Percentiles rank a stretch among this genome's conserved stretches.
phyloP scores from a whole-genome alignment of 2,888 invertebrate species.

The Matsumyia berberina region DNA sequence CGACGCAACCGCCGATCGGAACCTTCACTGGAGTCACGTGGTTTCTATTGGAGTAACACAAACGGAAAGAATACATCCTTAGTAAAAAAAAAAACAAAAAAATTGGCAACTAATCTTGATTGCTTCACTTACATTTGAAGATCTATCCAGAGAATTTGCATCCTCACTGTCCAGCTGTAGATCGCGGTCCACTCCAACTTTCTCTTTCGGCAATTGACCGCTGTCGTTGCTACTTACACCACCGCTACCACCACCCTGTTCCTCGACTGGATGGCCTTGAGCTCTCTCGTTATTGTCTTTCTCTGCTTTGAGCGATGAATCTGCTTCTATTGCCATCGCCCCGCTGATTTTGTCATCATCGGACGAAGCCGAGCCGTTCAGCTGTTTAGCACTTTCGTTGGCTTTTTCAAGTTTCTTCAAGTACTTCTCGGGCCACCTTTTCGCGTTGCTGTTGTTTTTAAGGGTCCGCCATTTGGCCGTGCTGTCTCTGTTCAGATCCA shows the following conservation, averaged over 20 bases:
- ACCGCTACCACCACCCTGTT: slow-evolving; percentile 31
- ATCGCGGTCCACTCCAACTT: slow-evolving; percentile 33
- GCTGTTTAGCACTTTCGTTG: slow-evolving; percentile 15
- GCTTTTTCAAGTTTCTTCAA: slow-evolving; percentile 20
- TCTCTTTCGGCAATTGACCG: slow-evolving; percentile 48
- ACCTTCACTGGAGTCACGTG: slow-evolving; percentile 77
- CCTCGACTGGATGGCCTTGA: slow-evolving; percentile 67
- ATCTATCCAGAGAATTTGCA: slow-evolving; percentile 35
- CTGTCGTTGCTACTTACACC: slow-evolving; percentile 41
- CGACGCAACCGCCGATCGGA: slow-evolving; percentile 79
- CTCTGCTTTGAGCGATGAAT: slow-evolving; percentile 50
- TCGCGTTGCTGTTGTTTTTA: slow-evolving; percentile 83
- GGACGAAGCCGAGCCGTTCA: slow-evolving; percentile 50
- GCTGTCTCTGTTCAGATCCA: slow-evolving; percentile 83
- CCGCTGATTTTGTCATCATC: slow-evolving; percentile 57
- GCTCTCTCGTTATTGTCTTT: slow-evolving; percentile 57
- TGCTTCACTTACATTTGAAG: slow-evolving; percentile 50
- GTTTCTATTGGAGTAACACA: slow-evolving; percentile 72
- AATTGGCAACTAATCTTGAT: not conserved
- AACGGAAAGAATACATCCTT: not conserved
- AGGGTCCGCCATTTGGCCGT: slow-evolving; percentile 84
- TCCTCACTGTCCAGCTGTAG: slow-evolving; percentile 48
- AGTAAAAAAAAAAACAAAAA: no score
- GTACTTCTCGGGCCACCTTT: slow-evolving; percentile 80
- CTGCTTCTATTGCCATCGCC: slow-evolving; percentile 33